Percentiles rank a stretch among this genome's conserved stretches.
Conservation (phyloP, 2,888 invertebrate species). For the Germaria angustata region DNA sequence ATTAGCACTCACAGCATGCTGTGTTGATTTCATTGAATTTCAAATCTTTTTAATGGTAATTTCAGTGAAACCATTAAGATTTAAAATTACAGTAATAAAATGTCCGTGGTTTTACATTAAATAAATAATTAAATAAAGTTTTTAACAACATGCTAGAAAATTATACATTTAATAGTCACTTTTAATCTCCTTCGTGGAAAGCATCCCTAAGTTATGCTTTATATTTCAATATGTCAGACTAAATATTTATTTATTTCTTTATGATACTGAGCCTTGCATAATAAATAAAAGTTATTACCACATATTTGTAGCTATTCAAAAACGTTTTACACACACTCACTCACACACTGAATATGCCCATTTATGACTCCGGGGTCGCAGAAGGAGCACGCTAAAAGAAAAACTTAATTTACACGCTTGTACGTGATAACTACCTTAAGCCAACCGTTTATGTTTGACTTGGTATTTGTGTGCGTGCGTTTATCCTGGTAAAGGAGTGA, state of each 20-base stretch:
- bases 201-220: neutral
- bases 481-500: conserved; percentile 20
- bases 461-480: neutral
- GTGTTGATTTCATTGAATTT: neutral
- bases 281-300: conserved; percentile 60
- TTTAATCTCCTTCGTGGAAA: no score
- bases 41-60: neutral
- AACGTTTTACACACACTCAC: no score
- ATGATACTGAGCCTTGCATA: conserved; percentile 39
- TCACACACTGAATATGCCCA: neutral
- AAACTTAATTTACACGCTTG: conserved; percentile 56
- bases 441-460: conserved; percentile 7
- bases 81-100: neutral
- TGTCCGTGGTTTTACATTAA: neutral
- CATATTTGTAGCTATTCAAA: conserved; percentile 26
- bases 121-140: no score
- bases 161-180: neutral
- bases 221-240: neutral
- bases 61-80: neutral
- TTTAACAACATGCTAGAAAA: no score
- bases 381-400: conserved; percentile 8
- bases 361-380: neutral
- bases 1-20: neutral
- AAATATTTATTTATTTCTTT: conserved; percentile 44
- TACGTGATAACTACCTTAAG: conserved; percentile 64